Base-by-base conservation (phyloP, 2,113 vertebrate genomes). In the Crotophaga sulcirostris region DNA sequence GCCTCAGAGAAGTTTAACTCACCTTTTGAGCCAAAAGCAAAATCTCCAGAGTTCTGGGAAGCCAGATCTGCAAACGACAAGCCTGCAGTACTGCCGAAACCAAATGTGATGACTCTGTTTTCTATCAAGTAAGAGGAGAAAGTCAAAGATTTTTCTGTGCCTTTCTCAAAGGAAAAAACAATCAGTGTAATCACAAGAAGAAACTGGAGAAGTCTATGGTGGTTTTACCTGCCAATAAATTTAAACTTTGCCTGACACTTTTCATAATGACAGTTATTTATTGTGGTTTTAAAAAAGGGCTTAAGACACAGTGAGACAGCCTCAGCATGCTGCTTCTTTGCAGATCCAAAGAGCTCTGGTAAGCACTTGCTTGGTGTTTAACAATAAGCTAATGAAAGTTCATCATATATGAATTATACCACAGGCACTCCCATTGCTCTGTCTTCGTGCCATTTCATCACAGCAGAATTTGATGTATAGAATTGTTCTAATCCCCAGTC, bases 11-110 rank as follows among this genome's bases (percentile, higher is more conserved):
- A 54, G 18, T 8, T 76, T 44, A 75, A 89, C 97, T 90, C 95
- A 99, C 99, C 99, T 98, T 98, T 96, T 25, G 94, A 80, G 73
- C 98, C 99, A 98, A 99, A 99, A 56, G 99, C 98, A 98, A 98
- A 99, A 49, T 98, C 98, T 49, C 97, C 98, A 7, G 98, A 98
- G 82, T 97, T 98, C 91, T 92, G 98, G 76, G 98, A 97, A 92
- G 99, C 99, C 97, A 99, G 96, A 69, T 99, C 99, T 67, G 99
- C 99, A 98, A 99, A 99, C 42, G 99, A 99, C 58, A 98, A 97
- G 45, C 97, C 98, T 44, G 93, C 80, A 7, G 59, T 28, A 55
- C 94, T 92, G 83, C 84, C 93, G 42, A 99, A 99, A 58, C 97
- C 97, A 97, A 99, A 98, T 10, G 93, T 89, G 70, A 90, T 40